Conservation (phyloP, 1,140 invertebrate genomes). For the Drosophila mojavensis region DNA sequence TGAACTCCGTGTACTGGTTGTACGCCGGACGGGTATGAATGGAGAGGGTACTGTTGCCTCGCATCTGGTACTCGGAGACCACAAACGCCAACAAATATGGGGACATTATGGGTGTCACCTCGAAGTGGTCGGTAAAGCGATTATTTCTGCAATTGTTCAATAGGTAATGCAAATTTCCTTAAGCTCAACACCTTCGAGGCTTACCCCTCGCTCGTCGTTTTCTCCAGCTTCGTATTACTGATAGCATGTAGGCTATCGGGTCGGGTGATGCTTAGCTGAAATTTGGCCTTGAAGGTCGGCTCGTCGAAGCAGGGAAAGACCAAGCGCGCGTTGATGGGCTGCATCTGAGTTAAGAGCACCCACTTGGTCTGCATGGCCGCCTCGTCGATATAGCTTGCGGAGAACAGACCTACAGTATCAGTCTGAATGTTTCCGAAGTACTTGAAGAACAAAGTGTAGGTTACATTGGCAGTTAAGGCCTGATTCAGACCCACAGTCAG, state of each 20-base stretch:
- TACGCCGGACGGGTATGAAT: conserved; percentile 88
- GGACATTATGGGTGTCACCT: conserved; percentile 88
- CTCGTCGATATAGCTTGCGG: conserved; percentile 84
- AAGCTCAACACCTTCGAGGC: neutral
- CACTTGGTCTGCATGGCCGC: conserved; percentile 76
- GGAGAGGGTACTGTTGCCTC: conserved; percentile 65
- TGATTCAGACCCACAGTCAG: conserved; percentile 26
- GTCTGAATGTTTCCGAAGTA: conserved; percentile 81
- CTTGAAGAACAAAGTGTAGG: conserved; percentile 60
- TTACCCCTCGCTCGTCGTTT: conserved; percentile 34
- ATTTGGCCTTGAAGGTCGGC: conserved; percentile 92
- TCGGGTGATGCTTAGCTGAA: conserved; percentile 87
- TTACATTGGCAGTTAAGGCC: conserved; percentile 5
- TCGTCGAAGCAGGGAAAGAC: conserved; percentile 97
- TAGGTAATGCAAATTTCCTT: neutral
- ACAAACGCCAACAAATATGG: conserved; percentile 90
- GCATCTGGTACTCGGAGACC: conserved; percentile 88
- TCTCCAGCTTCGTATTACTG: conserved; percentile 83
- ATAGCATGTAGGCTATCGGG: conserved; percentile 84
- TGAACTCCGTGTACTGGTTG: conserved; percentile 86
- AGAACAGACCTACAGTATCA: conserved; percentile 86
- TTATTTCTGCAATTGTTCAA: conserved; percentile 21
- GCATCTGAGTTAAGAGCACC: conserved; percentile 91
- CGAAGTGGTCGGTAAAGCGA: conserved; percentile 49
- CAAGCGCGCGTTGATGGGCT: conserved; percentile 91